A percentile compares a stretch with the other conserved stretches of the same genome.
These are phyloP conservation scores for Antheraea mylitta DNA, from an alignment of 1,140 invertebrate species.

Conservation along the genomic window DNA sequence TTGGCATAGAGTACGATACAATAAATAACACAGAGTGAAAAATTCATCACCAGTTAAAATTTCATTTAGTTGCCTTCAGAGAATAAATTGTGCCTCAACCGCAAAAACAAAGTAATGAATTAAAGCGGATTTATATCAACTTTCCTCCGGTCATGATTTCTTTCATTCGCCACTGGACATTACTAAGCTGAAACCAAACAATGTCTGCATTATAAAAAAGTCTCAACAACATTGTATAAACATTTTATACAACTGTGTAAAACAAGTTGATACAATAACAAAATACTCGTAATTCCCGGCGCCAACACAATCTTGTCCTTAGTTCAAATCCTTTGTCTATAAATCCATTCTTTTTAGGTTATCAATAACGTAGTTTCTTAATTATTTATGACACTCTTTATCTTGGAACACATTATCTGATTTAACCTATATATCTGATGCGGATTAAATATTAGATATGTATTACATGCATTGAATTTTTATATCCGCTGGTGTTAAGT, in stretches of 20 bases:
- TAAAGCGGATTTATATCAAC: not conserved
- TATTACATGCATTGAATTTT: constrained; percentile 18
- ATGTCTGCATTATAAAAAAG: too few species aligned
- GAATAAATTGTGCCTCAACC: too few species aligned
- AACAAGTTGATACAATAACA: not conserved
- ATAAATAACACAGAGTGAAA: too few species aligned
- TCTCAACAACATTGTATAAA: too few species aligned
- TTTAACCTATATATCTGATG: not conserved
- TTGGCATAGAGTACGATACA: too few species aligned
- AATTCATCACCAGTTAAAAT: too few species aligned
- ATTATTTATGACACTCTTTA: not conserved
- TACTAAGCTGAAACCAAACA: too few species aligned
- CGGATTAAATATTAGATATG: not conserved
- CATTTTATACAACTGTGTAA: not conserved
- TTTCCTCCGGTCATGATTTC: not conserved
- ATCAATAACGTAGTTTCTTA: not conserved
- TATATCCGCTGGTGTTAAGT: too few species aligned
- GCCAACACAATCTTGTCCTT: not conserved
- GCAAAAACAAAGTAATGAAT: too few species aligned
- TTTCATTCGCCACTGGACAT: too few species aligned
- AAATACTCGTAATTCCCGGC: not conserved
- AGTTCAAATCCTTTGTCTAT: not conserved
- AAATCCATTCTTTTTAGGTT: not conserved
- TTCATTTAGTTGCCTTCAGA: too few species aligned
- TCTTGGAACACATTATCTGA: not conserved